Conservation (phyloP, 2,113 vertebrate species). For the Bubo scandiacus region DNA sequence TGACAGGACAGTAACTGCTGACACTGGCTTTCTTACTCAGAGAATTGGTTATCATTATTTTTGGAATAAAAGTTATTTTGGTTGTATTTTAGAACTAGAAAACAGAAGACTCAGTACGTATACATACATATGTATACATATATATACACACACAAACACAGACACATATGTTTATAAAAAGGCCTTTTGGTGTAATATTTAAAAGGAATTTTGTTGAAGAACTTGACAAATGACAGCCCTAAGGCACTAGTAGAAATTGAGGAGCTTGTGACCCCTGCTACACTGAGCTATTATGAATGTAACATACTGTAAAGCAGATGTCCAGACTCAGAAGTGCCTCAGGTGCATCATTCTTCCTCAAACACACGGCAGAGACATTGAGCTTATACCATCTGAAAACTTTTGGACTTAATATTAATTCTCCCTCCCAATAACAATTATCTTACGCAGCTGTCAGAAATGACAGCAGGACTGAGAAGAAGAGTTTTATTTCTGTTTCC, state of each 20-base stretch:
- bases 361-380: constrained; percentile 20
- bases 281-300: background rate
- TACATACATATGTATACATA: background rate
- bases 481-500: constrained; percentile 14
- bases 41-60: background rate
- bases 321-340: constrained; percentile 31
- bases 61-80: background rate
- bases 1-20: background rate
- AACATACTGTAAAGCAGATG: constrained; percentile 53
- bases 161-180: background rate
- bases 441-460: constrained; percentile 41
- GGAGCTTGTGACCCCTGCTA: constrained; percentile 31
- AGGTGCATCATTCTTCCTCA: constrained; percentile 44
- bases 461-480: background rate
- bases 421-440: background rate
- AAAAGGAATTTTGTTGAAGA: background rate
- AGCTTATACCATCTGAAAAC: constrained; percentile 15
- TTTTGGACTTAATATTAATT: constrained; percentile 18
- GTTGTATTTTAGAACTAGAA: background rate
- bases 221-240: constrained; percentile 20
- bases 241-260: background rate
- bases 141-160: background rate
- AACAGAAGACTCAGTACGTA: background rate
- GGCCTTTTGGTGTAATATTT: background rate
- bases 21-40: background rate